Conservation (phyloP, 2,113 vertebrate genomes). For the Nestor notabilis region DNA sequence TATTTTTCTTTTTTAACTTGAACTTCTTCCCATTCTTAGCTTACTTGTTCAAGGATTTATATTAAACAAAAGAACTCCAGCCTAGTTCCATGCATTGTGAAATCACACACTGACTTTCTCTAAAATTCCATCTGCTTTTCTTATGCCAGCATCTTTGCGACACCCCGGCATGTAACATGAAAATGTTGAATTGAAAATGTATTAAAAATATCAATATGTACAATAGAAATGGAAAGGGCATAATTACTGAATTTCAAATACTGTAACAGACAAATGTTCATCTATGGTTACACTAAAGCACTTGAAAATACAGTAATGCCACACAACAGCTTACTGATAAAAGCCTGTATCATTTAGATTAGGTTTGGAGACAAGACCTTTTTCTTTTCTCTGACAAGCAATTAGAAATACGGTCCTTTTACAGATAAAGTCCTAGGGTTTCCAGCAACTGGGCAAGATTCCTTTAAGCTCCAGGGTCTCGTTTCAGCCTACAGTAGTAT, state of each 20-base stretch:
- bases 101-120: not conserved
- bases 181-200: not conserved
- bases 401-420: not conserved
- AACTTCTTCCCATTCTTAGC: not conserved
- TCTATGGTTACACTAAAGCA: not conserved
- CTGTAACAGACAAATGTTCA: not conserved
- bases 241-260: conserved; percentile 25
- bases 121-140: not conserved
- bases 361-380: not conserved
- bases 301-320: not conserved
- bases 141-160: not conserved
- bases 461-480: not conserved
- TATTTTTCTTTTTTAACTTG: not conserved
- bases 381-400: not conserved
- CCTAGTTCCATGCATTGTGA: not conserved
- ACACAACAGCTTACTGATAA: not conserved
- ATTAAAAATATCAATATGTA: not conserved
- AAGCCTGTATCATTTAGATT: not conserved
- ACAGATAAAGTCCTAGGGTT: not conserved
- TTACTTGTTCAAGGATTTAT: not conserved
- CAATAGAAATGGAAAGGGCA: not conserved
- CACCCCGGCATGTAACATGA: not conserved
- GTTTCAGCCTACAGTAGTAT: not conserved
- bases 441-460: not conserved
- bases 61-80: not conserved